Evolutionary conservation across 2,888 invertebrate species (phyloP).

Genomic region (Cerastis rubricosa): DNA sequence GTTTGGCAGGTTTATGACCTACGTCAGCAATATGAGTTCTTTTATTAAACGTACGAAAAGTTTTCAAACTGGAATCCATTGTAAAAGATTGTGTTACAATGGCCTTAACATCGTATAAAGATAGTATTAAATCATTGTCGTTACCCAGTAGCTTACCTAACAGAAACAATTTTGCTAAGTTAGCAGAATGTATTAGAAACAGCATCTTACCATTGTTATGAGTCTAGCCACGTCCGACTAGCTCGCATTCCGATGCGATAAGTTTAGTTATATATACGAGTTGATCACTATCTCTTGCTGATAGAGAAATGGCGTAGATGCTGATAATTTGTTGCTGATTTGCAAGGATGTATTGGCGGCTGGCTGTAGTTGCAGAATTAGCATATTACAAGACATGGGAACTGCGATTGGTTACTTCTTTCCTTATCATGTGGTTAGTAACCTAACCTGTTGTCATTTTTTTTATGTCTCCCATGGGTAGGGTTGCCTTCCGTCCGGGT

Average conservation of each 20-base stretch:
- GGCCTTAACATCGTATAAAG: too few relatives aligned
- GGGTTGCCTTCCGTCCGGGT: too few relatives aligned
- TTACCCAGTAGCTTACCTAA: background rate
- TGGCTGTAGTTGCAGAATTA: background rate
- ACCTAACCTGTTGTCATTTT: too few relatives aligned
- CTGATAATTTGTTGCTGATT: constrained; percentile 10
- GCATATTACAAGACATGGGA: background rate
- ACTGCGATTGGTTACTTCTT: background rate
- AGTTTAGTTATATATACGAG: background rate
- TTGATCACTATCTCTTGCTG: constrained; percentile 9
- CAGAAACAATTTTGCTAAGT: constrained; percentile 30
- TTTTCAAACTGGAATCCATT: background rate
- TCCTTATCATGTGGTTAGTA: too few relatives aligned
- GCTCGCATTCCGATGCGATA: constrained; percentile 30
- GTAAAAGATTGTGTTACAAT: background rate
- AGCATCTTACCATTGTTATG: constrained; percentile 36
- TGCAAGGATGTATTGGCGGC: background rate
- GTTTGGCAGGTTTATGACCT: too few relatives aligned
- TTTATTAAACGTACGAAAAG: background rate
- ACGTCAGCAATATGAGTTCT: too few relatives aligned
- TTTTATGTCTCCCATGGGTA: too few relatives aligned
- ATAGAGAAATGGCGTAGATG: constrained; percentile 17
- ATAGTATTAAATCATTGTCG: background rate
- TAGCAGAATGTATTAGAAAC: constrained; percentile 10
- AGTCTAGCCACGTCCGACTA: constrained; percentile 34